Base-by-base conservation (phyloP, 2,888 invertebrate species). In the Coronaproctus castanopsis region DNA sequence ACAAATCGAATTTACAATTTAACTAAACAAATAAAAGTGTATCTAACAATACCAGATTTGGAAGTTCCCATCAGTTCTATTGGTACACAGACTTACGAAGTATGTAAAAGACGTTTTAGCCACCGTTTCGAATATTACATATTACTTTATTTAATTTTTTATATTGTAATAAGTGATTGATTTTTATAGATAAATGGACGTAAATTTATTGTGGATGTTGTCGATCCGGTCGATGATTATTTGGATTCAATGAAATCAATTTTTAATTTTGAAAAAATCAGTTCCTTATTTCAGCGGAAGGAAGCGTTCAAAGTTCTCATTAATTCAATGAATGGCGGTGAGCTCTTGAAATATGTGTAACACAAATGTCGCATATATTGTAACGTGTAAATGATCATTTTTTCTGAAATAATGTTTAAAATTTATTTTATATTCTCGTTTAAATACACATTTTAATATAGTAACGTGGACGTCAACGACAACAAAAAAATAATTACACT, bases 291-390 rank as follows among this genome's bases (percentile, higher is more conserved):
- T 5, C 72, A 76, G 14, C 76, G 75, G 14, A 77, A 80, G 61
- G 78, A 80, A 56, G 80, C 85, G 0, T 82, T 95, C 69, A 85
- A 87, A 68, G 80, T 98, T 64, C 80, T 95, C 24, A 83, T 97
- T 57, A 90, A 98, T 73, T 80, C 87, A 19, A 87, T 98, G 88
- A 87, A 88, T 72, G 98, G 97, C 76, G 90, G 90, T 87, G 71
- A 70, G 69, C 57, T n/a, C n/a, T n/a, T n/a, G n/a, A n/a, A n/a
- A n/a, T n/a, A n/a, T n/a, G n/a, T n/a, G n/a, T n/a, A n/a, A n/a
- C n/a, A n/a, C n/a, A n/a, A n/a, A n/a, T n/a, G n/a, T n/a, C n/a
- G n/a, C n/a, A n/a, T n/a, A n/a, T n/a, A n/a, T n/a, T n/a, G n/a
- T n/a, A n/a, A n/a, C n/a, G n/a, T n/a, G n/a, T n/a, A n/a, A n/a